phyloP scores from a whole-genome alignment of 2,113 vertebrate species.

The Gorsachius goisagi region DNA sequence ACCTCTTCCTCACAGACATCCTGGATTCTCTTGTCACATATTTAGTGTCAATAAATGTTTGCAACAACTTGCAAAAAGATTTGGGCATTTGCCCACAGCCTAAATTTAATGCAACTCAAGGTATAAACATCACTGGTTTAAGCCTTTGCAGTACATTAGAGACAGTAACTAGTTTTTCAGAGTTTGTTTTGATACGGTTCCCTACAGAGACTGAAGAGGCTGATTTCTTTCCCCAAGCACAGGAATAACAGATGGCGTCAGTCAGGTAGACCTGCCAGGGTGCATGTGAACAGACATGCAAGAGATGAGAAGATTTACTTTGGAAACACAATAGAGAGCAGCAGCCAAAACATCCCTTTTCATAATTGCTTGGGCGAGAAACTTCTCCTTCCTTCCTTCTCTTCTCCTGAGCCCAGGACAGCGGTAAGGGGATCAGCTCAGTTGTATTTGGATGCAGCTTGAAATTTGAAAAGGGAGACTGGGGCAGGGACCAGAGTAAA shows the following conservation, averaged over 20 bases:
- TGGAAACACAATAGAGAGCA: not conserved
- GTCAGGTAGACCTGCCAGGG: conserved; percentile 25
- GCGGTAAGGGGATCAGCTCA: not conserved
- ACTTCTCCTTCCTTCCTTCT: not conserved
- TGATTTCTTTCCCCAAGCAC: not conserved
- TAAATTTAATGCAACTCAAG: not conserved
- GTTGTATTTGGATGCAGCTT: not conserved
- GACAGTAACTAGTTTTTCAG: not conserved
- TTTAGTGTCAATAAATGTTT: not conserved
- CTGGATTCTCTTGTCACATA: not conserved
- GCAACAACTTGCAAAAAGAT: not conserved
- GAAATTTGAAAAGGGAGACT: not conserved
- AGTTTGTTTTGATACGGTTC: not conserved
- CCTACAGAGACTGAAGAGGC: not conserved
- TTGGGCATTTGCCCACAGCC: not conserved
- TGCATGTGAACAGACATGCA: not conserved
- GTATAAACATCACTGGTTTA: not conserved
- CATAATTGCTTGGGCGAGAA: not conserved
- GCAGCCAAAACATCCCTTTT: not conserved
- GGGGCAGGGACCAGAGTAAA: not conserved
- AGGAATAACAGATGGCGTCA: conserved; percentile 30
- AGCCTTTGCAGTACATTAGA: not conserved
- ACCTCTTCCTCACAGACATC: not conserved
- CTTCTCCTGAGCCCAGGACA: not conserved
- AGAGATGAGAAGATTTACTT: not conserved